Evolutionary conservation across 2,797 vertebrate genomes (phyloP).

Genomic region (Linurgus olivaceus): DNA sequence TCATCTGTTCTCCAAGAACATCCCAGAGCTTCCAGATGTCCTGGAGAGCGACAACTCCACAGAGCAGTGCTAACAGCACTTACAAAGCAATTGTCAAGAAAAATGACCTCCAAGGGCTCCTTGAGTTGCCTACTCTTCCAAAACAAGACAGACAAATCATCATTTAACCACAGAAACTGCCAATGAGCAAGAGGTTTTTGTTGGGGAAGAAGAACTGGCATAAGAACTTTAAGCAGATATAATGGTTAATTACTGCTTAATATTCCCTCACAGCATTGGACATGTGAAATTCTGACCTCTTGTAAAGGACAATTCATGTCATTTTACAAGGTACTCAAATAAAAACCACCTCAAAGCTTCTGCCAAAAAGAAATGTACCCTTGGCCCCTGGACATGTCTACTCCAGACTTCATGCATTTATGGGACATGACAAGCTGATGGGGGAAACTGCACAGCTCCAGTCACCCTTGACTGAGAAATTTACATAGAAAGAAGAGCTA

Average conservation of each 20-base stretch:
- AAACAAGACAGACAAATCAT: slow-evolving; percentile 17
- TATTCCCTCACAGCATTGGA: not conserved
- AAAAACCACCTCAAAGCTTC: not conserved
- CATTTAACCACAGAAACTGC: not conserved
- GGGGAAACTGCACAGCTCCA: not conserved
- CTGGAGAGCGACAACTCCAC: not conserved
- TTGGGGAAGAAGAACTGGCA: not conserved
- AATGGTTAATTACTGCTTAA: not conserved
- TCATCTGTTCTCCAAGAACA: not conserved
- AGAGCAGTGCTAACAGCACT: not conserved
- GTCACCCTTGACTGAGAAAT: not conserved
- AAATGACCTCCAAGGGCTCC: not conserved
- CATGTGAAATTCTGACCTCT: not conserved
- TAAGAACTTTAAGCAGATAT: slow-evolving; percentile 7
- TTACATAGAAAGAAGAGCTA: not conserved
- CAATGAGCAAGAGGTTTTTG: slow-evolving; percentile 1
- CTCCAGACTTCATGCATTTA: not conserved
- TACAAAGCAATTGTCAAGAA: not conserved
- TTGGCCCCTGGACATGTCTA: not conserved
- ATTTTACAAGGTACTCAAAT: slow-evolving; percentile 23
- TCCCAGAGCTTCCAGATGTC: not conserved
- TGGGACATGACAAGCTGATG: not conserved
- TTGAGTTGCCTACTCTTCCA: not conserved
- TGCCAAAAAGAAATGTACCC: not conserved
- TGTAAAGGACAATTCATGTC: not conserved